A percentile compares a stretch with the other conserved stretches of the same genome.
Evolutionary conservation across 2,888 invertebrate genomes (phyloP).

Genomic region (Chrysodeixis includens): DNA sequence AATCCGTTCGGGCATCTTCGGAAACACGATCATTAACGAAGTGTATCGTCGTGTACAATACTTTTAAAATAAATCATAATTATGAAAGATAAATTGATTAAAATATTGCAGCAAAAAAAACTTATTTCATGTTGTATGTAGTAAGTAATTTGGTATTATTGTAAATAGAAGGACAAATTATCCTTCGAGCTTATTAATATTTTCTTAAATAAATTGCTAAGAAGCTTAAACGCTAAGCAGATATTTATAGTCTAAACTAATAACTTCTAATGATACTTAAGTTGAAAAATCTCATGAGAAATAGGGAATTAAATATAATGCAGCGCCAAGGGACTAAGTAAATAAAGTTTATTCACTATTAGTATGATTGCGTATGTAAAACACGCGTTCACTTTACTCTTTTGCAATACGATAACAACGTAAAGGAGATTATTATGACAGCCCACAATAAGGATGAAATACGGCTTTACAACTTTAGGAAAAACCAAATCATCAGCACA

Average conservation of each 20-base stretch:
- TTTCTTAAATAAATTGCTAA: neutral
- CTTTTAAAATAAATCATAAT: neutral
- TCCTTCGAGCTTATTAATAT: neutral
- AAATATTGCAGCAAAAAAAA: neutral
- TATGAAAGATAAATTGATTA: neutral
- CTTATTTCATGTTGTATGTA: neutral
- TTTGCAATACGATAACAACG: constrained; percentile 64
- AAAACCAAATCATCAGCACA: neutral
- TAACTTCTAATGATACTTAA: constrained; percentile 2
- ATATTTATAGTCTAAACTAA: constrained; percentile 1
- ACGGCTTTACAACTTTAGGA: constrained; percentile 52
- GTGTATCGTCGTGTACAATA: constrained; percentile 19
- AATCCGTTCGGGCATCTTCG: constrained; percentile 36
- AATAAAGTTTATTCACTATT: constrained; percentile 48
- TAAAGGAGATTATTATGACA: constrained; percentile 74
- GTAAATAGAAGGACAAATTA: neutral
- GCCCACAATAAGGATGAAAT: constrained; percentile 73
- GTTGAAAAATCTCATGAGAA: neutral
- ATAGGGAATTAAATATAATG: neutral
- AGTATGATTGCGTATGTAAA: constrained; percentile 59
- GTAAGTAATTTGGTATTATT: neutral
- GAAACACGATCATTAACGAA: constrained; percentile 35
- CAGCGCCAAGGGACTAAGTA: constrained; percentile 32
- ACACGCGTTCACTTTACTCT: constrained; percentile 61
- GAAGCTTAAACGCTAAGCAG: constrained; percentile 1